Base-by-base conservation (phyloP, 2,113 vertebrate genomes). In the Lampris megalopsis region DNA sequence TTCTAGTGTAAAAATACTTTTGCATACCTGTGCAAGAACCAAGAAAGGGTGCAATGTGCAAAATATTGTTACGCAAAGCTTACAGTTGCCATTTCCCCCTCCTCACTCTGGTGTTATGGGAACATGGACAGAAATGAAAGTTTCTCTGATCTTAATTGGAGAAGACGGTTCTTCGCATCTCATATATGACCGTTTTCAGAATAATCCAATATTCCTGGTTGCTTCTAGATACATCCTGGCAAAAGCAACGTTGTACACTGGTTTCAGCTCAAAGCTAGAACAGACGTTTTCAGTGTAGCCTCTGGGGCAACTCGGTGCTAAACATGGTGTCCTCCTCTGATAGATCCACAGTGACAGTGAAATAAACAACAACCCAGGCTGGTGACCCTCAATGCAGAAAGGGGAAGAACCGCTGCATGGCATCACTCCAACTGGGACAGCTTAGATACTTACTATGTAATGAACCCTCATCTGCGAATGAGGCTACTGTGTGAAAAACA, bases 301-400 rank as follows among this genome's bases (percentile, higher is more conserved):
- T 84, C 87, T 57, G 54, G 80, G 89, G 78, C 68, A 54, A 8
- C 42, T 6, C 71, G 64, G 45, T 62, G 68, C 63, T 70, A 6
- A 69, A 58, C 60, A 52, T 62, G 65, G 38, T 70, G 65, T 71
- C 70, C 80, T 77, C 54, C 11, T 78, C 63, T 89, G 88, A 92
- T 86, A 61, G 73, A 92, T 91, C 49, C 58, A 72, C 54, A 63
- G 71, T 88, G 88, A 90, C 89, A 86, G 74, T 67, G 66, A 59
- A 63, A 71, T 80, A 80, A 86, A 90, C 86, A 89, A 58, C 84
- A 89, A 53, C 71, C 53, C 1, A 68, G 79, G 13, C 69, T 79
- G 86, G 80, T 91, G 86, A 88, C 85, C 88, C 82, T 73, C 54
- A 71, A 52, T 80, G 82, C 57, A 78, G 48, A 68, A 59, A 52